These are phyloP conservation scores for Ariopsis seemanni DNA, from an alignment of 2,113 vertebrate genomes.

Conservation along the genomic window DNA sequence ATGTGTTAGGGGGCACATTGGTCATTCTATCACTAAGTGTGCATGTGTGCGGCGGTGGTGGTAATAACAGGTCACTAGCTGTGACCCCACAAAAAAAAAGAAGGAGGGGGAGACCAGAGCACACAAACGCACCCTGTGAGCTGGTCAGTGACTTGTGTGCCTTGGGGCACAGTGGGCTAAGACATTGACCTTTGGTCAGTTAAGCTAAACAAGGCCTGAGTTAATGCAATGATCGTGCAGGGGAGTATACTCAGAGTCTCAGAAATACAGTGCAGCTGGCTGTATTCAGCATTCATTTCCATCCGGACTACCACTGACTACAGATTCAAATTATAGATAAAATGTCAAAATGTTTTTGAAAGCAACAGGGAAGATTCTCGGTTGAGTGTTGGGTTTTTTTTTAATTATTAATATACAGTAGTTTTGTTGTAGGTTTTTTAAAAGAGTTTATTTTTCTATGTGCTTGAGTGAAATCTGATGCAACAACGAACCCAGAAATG, in stretches of 20 bases:
- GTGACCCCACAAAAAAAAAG: slow-evolving; percentile 57
- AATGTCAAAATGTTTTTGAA: slow-evolving; percentile 11
- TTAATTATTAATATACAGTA: slow-evolving; percentile 4
- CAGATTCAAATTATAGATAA: slow-evolving; percentile 9
- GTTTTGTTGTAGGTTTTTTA: background rate
- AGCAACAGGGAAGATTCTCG: background rate
- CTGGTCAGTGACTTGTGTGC: slow-evolving; percentile 50
- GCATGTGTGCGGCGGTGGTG: slow-evolving; percentile 47
- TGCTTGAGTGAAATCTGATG: slow-evolving; percentile 23
- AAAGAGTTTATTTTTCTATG: background rate
- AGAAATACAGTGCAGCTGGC: slow-evolving; percentile 27
- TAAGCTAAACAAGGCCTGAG: slow-evolving; percentile 35
- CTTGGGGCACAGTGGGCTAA: slow-evolving; percentile 47
- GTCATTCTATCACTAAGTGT: slow-evolving; percentile 63
- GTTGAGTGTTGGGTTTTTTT: background rate
- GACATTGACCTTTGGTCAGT: slow-evolving; percentile 53
- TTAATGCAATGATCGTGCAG: slow-evolving; percentile 14
- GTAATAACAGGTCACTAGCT: slow-evolving; percentile 56
- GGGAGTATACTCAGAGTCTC: background rate
- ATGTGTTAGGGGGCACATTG: slow-evolving; percentile 60
- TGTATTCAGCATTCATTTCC: background rate
- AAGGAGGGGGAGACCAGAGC: slow-evolving; percentile 32
- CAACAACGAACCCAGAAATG: slow-evolving; percentile 11
- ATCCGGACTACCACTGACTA: background rate
- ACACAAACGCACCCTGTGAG: slow-evolving; percentile 43